Evolutionary conservation across 2,888 invertebrate genomes (phyloP), one percentile per base, ranked within the genome.

Genomic region (Drosophila ezoana): DNA sequence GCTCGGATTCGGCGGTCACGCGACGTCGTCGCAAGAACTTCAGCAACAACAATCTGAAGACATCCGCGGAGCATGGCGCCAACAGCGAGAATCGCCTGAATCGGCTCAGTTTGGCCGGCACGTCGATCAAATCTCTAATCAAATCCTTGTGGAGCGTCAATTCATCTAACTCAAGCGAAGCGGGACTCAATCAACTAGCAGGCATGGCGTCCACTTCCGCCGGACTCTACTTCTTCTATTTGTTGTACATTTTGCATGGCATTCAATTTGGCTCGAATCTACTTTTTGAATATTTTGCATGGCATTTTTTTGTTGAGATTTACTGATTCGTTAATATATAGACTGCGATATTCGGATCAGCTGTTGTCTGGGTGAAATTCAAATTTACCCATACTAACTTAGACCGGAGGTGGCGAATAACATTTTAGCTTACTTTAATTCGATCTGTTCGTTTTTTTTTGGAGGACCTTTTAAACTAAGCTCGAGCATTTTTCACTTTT

Each of bases 131-230:
- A 66, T 91, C 92, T 91, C 97, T 97, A 94, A 97, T 97, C 93
- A 96, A 96, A 90, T 97, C 97, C 47, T 93, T 97, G 72, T 97
- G 97, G 97, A 96, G 95, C 81, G 95, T 95, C 78, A 96, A 96
- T 90, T 86, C 89, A 9, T 94, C 95, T 54, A 95, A 95, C 72
- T 95, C 95, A 76, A 94, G 95, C 69, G 95, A 95, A 92, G 93
- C 94, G 68, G 97, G 97, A 89, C 94, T 97, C 90, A 97, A 97
- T 94, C 96, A 96, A 92, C 94, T 97, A 89, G 94, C 96, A 96
- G 94, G 95, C 95, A 95, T 93, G 94, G 91, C 76, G 72, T 57
- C 69, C 16, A 49, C 32, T 62, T 32, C 35, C 5, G 28, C 28
- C 28, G 28, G 28, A 28, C 28, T 28, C 28, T 8, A 28, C 8